Percentiles rank a stretch among this genome's conserved stretches.
These are phyloP conservation scores for Marmota flaviventris DNA, from an alignment of 2,113 vertebrate species.

Conservation along the genomic window DNA sequence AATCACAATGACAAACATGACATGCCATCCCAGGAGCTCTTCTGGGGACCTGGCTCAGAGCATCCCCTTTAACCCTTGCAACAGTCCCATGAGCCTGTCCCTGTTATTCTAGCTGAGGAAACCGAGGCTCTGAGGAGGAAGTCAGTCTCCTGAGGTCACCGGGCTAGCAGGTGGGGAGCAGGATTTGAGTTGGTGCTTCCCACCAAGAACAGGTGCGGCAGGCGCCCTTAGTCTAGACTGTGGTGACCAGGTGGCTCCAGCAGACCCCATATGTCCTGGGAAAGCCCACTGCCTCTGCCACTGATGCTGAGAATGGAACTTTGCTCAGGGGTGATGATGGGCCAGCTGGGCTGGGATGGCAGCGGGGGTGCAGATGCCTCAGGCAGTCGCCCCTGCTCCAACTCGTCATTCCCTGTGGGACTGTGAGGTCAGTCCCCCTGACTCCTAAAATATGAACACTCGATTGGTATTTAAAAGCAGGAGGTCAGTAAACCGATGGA, in stretches of 20 bases:
- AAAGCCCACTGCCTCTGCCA: not conserved
- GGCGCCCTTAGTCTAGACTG: not conserved
- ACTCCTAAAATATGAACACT: not conserved
- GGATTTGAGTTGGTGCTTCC: not conserved
- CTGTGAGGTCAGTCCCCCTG: not conserved
- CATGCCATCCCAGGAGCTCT: not conserved
- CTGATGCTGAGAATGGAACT: not conserved
- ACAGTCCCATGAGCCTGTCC: not conserved
- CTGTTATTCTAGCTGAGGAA: not conserved
- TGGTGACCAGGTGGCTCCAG: not conserved
- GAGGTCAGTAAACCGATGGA: not conserved
- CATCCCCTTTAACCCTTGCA: not conserved
- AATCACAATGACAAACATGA: not conserved
- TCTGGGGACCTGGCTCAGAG: not conserved
- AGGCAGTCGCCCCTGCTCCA: not conserved
- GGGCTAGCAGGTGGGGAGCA: not conserved
- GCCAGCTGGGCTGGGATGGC: not conserved
- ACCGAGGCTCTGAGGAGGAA: not conserved
- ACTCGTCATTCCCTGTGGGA: not conserved
- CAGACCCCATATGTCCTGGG: accelerated
- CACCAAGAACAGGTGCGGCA: accelerated
- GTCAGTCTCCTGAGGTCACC: not conserved
- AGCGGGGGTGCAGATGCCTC: accelerated
- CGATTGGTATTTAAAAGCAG: not conserved
- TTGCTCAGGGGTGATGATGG: not conserved